phyloP scores from a whole-genome alignment of 2,888 invertebrate species.

The Chymomyza caudatula region DNA sequence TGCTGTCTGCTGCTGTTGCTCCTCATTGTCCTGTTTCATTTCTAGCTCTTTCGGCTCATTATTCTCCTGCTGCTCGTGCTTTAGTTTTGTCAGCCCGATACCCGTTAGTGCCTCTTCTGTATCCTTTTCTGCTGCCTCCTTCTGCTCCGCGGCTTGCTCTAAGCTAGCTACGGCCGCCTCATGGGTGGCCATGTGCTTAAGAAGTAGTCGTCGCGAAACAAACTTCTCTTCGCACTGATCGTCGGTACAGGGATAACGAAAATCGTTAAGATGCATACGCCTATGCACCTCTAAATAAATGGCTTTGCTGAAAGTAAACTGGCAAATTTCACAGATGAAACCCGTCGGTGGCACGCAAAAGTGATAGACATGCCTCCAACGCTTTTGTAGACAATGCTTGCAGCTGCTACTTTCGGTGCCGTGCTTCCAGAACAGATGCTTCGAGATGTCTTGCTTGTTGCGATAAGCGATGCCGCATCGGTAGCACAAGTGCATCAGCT shows the following conservation, averaged over 20 bases:
- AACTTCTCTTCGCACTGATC: constrained; percentile 86
- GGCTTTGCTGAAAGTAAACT: constrained; percentile 85
- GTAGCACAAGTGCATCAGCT: constrained; percentile 91
- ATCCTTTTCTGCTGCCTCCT: constrained; percentile 7
- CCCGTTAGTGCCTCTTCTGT: constrained; percentile 2
- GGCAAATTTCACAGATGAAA: constrained; percentile 90
- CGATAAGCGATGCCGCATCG: constrained; percentile 92
- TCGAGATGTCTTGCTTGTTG: constrained; percentile 92
- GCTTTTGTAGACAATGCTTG: constrained; percentile 91
- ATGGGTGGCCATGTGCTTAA: constrained; percentile 85
- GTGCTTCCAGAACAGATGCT: constrained; percentile 95
- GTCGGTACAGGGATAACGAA: constrained; percentile 85
- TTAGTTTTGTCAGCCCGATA: not conserved
- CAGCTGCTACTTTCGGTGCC: constrained; percentile 92
- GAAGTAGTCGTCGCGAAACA: constrained; percentile 87
- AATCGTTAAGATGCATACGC: constrained; percentile 85
- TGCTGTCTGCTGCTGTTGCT: not conserved
- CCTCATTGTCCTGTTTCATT: not conserved
- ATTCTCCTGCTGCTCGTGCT: constrained; percentile 15
- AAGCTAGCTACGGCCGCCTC: constrained; percentile 13
- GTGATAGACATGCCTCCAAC: constrained; percentile 95
- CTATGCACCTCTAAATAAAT: constrained; percentile 91
- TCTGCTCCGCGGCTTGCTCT: not conserved
- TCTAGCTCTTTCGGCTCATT: not conserved
- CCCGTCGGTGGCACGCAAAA: constrained; percentile 90